Base-by-base conservation (phyloP, 2,888 invertebrate species). In the Macrosoma leucophasiata region DNA sequence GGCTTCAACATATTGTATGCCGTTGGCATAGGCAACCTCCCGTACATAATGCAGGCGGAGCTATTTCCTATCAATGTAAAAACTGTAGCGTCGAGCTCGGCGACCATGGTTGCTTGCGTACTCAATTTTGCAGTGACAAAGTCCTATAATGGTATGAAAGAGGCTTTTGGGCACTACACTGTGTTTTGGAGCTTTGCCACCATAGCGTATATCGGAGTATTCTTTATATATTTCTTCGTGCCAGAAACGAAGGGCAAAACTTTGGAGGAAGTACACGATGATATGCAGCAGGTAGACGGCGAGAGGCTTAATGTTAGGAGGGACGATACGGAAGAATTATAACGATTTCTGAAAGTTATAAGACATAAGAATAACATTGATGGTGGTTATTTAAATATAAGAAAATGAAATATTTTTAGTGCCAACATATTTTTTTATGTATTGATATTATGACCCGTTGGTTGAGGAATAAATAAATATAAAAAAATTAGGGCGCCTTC, bases 171-270 rank as follows among this genome's bases (percentile, higher is more conserved):
- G 0, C 84, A 88, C 36, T 86, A 87, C 44, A 75, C 86, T 1
- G 85, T 87, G 3, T 89, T 89, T 45, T 86, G 85, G 72, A 77
- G 86, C 38, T 90, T 88, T 43, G 86, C 87, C 0, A 39, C 59
- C 4, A 70, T 86, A 4, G 87, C 87, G 10, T 85, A 86, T 41
- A 39, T 78, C 1, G 89, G 89, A 0, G 63, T 88, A 3, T 50
- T 82, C n/a, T 89, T 88, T 47, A 85, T 88, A 23, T 72, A 77
- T 39, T 78, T 85, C 29, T 66, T 74, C 36, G 87, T 89, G 2
- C 89, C 89, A 1, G 89, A 90, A 57, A 89, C 89, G 1, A 89
- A 85, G 51, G 87, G 87, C 0, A 89, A 88, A 50, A 87, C 88
- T 0, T 64, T 90, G 39, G 75, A 86, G 42, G 86, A 89, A 36